Base-by-base conservation (phyloP, 1,140 invertebrate genomes). In the Cherax quadricarinatus region DNA sequence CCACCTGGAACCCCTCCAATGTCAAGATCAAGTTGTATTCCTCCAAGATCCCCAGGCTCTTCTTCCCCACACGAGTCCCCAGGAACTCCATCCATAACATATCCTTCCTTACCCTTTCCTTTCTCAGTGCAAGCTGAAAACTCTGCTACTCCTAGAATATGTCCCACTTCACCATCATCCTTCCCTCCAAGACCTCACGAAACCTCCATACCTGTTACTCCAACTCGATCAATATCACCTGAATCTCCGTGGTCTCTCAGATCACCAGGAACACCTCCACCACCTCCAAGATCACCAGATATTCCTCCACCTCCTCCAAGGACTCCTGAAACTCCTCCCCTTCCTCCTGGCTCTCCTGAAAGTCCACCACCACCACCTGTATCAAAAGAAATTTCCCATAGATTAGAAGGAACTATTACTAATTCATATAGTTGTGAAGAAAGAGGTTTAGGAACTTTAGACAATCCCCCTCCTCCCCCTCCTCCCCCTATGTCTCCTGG, bases 381-480 rank as follows among this genome's bases (percentile, higher is more conserved):
- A 75, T 21, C 70, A 30, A 75, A 30, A 75, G 70, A 75, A 7
- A 75, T 24, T 21, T 21, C 70, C 21, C 70, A 75, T 30, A 75
- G 70, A 75, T n/a, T 75, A 75, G 70, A 75, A 75, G 70, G 24
- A 75, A 75, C 70, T 24, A 75, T 30, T 75, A 30, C 70, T 7
- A 75, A 75, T 75, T 75, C 70, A 75, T 75, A 75, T 30, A 75
- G 70, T 75, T 75, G 70, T 75, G 70, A 75, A 30, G 70, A n/a
- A 75, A 75, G 70, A 75, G n/a, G 70, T 75, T 75, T 75, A 30
- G 70, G 70, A 75, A 75, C 70, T 30, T 75, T 75, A 30, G 70
- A 48, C 21, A 57, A 73, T 91, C 81, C 89, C 78, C 82, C 81
- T 48, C 89, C 89, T 83, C 81, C 80, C 30, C 88, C 88, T n/a